Base-by-base conservation (phyloP, 2,113 vertebrate species). In the Podarcis raffonei region DNA sequence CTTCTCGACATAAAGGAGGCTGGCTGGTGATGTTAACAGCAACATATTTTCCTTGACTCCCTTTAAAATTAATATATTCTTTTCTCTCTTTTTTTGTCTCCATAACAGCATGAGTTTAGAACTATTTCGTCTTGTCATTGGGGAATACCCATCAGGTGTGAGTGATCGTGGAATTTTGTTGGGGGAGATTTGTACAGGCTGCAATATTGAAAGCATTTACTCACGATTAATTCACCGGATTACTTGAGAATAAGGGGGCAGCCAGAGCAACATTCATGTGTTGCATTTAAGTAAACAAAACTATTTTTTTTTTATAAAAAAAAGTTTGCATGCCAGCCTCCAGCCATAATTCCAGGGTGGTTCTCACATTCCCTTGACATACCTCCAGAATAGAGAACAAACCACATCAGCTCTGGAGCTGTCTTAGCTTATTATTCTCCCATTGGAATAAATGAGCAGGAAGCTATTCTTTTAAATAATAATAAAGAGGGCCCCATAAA, bases 1-100 rank as follows among this genome's bases (percentile, higher is more conserved):
- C 32, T 25, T 76, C 75, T 88, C n/a, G 22, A 65, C 69, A 83
- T 6, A 53, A 84, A 84, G 37, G 79, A 42, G 30, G 42, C 15
- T 42, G 4, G 23, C 15, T 68, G 65, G 15, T 30, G 48, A 53
- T 53, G 48, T 53, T 53, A 53, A 53, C 48, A 53, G 48, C 48
- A 84, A 89, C 74, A 30, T 77, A 77, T 78, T 89, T 84, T 78
- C 48, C 59, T 84, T 84, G 74, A 78, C 48, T 62, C 18, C 59
- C 62, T 30, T 78, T 89, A 78, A 76, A 68, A 86, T 20, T 32
- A 84, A 75, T 79, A 84, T 88, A 30, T 32, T 15, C 12, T 32
- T n/a, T 25, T 6, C 42, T 25, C 23, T 15, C 12, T 23, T 57
- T 11, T 32, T n/a, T 25, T 6, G 76, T 25, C 4, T 68, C 37